Evolutionary conservation across 2,113 vertebrate species (phyloP), one percentile per base, ranked within the genome.

Genomic region (Rhineura floridana): DNA sequence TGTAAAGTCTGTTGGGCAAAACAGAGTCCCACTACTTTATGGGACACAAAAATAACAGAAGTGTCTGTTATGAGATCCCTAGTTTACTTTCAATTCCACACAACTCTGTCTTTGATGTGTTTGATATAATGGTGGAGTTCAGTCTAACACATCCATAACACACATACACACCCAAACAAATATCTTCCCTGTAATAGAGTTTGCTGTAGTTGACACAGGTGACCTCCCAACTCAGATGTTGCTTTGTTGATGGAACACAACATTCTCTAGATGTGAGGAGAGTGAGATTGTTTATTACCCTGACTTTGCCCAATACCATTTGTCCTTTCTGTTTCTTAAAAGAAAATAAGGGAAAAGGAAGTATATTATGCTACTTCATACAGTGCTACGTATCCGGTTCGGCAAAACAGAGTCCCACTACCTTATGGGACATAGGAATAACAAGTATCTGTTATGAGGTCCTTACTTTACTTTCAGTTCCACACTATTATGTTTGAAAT

Each of bases 361-460:
- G 94, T 89, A 88, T 89, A 84, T 90, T 91, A 85, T 87, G 48
- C 23, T 62, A 50, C 25, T 72, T 88, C 70, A 48, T 72, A 87
- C 84, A 93, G 86, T 93, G 92, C 90, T 96, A 94, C 89, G 23
- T 95, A 96, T 96, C 95, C 19, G 86, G 84, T 95, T 76, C 94
- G 94, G 91, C 89, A 93, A 88, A 87, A 88, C 82, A 1, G 70
- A 94, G 91, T 48, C 77, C 36, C 82, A 0, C 78, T 87, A 91
- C 84, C 92, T 89, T 91, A 59, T 92, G 93, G 94, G 93, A 93
- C 89, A 39, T 0, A 12, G 93, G 83, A 92, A 88, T 81, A 84
- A 93, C 90, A 90, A 92, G 89, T 89, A 86, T 93, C 65, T 84
- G 55, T 92, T 73, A 87, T 92, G 83, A 86, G 89, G 80, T 81